Evolutionary conservation across 1,140 invertebrate genomes (phyloP).

Genomic region (Ridgeia piscesae): DNA sequence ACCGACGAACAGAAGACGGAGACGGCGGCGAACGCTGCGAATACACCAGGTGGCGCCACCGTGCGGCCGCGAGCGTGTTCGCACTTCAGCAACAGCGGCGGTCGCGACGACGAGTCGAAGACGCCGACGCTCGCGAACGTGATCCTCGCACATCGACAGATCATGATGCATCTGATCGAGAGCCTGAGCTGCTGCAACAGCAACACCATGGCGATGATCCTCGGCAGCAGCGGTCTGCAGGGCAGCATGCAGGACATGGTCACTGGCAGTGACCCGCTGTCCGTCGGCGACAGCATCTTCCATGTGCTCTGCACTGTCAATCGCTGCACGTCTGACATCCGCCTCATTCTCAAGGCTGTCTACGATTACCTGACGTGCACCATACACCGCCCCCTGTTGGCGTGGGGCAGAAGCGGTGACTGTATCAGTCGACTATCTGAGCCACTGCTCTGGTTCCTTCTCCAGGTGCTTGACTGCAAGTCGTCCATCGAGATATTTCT

Average conservation of each 20-base stretch:
- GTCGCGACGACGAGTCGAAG: slow-evolving; percentile 13
- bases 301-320: slow-evolving; percentile 75
- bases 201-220: slow-evolving; percentile 57
- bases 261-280: slow-evolving; percentile 64
- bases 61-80: not conserved
- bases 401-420: not conserved
- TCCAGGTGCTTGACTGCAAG: slow-evolving; percentile 71
- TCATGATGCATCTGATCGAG: slow-evolving; percentile 78
- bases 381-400: slow-evolving; percentile 36
- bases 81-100: slow-evolving; percentile 17
- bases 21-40: not conserved
- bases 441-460: slow-evolving; percentile 73
- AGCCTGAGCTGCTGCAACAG: slow-evolving; percentile 65
- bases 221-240: slow-evolving; percentile 36
- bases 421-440: slow-evolving; percentile 65
- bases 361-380: slow-evolving; percentile 72
- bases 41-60: not conserved
- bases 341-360: slow-evolving; percentile 73
- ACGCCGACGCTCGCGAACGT: slow-evolving; percentile 46
- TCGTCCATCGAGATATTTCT: slow-evolving; percentile 70
- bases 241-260: slow-evolving; percentile 43
- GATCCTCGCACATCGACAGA: slow-evolving; percentile 58
- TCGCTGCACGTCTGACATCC: slow-evolving; percentile 70
- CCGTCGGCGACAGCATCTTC: slow-evolving; percentile 81
- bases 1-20: slow-evolving; percentile 27